Base-by-base conservation (phyloP, 2,113 vertebrate species). In the Hydropotes inermis region DNA sequence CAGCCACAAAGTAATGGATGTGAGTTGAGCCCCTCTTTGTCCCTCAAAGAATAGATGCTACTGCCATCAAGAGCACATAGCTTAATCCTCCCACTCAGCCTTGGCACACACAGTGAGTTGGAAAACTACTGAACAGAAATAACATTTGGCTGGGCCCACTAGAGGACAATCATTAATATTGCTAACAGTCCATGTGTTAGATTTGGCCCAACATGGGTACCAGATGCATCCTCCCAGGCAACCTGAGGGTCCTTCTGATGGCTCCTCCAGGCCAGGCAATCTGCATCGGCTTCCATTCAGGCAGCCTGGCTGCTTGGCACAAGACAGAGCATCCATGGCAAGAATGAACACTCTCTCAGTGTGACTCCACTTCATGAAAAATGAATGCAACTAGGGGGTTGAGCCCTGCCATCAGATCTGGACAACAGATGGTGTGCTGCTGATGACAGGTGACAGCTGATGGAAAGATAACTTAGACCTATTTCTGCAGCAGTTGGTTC, bases 161-260 rank as follows among this genome's bases (percentile, higher is more conserved):
- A 21, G 58, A 98, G 58, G 64, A 96, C 27, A 90, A 57, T 94
- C 95, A 97, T 98, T 96, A 97, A 98, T 95, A 96, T 85, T 97
- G 94, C 79, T 94, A 98, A 97, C 84, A 82, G 45, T 55, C 70
- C 95, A 92, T 98, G 97, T 98, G 97, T 92, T 97, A 93, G 93
- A 96, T 45, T 98, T 98, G 96, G 97, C 97, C 92, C 87, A 97
- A 92, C 6, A 78, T 85, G 28, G 13, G 14, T 13, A 96, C 61
- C 97, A 98, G 97, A 96, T 98, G 96, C 92, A 94, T 94, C 92
- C 70, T 95, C 43, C 83, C 89, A 92, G 95, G 64, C 84, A 96
- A 96, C 47, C 91, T 33, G 74, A 43, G 81, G 83, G 60, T 39
- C 86, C 64, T 92, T 92, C 91, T 43, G 76, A 95, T 87, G 74